phyloP scores from a whole-genome alignment of 2,113 vertebrate species.

The Ramphastos sulfuratus region DNA sequence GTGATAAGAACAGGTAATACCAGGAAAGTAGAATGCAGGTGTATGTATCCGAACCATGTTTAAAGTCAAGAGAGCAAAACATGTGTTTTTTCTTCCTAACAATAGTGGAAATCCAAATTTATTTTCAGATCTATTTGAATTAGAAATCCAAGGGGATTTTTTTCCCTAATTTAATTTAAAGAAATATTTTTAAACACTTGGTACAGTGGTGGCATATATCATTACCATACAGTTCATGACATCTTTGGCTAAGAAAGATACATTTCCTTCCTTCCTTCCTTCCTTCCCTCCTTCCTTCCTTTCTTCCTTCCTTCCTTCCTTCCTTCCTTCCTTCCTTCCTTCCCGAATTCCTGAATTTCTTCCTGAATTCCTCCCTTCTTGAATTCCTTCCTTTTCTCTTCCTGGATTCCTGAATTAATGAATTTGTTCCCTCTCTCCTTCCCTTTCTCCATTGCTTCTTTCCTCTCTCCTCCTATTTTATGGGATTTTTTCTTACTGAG shows the following conservation, averaged over 20 bases:
- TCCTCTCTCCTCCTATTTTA: neutral
- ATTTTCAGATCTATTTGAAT: neutral
- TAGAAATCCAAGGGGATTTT: neutral
- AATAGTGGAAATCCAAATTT: neutral
- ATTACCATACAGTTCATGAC: neutral
- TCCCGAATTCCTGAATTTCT: rapidly evolving
- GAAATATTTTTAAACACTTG: neutral
- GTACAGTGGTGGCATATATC: neutral
- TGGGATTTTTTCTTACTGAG: rapidly evolving
- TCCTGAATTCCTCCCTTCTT: too few relatives aligned
- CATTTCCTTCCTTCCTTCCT: neutral
- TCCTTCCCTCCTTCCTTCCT: neutral
- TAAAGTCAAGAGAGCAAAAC: neutral
- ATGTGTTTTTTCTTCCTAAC: rapidly evolving
- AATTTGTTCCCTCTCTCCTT: too few relatives aligned
- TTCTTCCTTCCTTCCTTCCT: too few relatives aligned
- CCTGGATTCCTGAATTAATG: too few relatives aligned
- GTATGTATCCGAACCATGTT: rapidly evolving
- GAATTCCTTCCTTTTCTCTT: neutral
- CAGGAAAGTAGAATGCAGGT: neutral
- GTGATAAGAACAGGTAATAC: rapidly evolving
- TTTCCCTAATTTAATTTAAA: neutral
- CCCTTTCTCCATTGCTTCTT: too few relatives aligned
- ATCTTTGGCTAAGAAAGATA: too few relatives aligned
- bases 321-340: neutral